Base-by-base conservation (phyloP, 2,888 invertebrate genomes). In the Diadegma fenestrale region DNA sequence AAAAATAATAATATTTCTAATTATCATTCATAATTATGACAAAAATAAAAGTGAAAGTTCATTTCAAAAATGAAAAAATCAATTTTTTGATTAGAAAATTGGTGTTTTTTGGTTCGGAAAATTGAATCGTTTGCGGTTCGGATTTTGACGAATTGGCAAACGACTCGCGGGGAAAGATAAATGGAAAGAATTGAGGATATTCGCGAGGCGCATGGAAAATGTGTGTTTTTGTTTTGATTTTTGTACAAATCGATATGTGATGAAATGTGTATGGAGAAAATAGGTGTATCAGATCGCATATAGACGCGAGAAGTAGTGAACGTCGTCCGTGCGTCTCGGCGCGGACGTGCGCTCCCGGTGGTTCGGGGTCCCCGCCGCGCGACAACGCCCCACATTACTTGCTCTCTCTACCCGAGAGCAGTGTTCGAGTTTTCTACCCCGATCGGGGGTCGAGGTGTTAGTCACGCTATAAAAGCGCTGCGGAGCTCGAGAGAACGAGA, bases 401-500 rank as follows among this genome's bases (percentile, higher is more conserved):
- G 26, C 17, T 64, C 26, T 43, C 12, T 63, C 22, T 45, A 68
- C 19, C 48, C 48, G 45, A 43, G 43, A 64, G 68, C 75, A 79
- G 54, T 75, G 30, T 71, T 71, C 80, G 76, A 69, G 73, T 66
- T 69, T 51, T 85, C 83, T 86, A 86, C 87, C 85, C 58, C 48
- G 58, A 41, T 66, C 82, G 80, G 89, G 90, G 91, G 88, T 90
- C 87, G 89, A 90, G 89, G 90, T 88, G 91, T 92, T 91, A 90
- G 91, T 90, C 91, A 89, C 90, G 93, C 91, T 76, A 80, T 73
- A 77, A 77, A 72, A 69, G 61, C 68, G 17, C 37, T 37, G 7
- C 68, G 37, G 78, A 68, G 51, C n/a, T 26, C n/a, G 30, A 64
- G 81, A 85, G 63, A 79, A 54, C 82, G 63, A 85, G 81, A 82